Evolutionary conservation across 2,888 invertebrate species (phyloP), one percentile per base, ranked within the genome.

Genomic region (Liopterus haemorrhoidalis): DNA sequence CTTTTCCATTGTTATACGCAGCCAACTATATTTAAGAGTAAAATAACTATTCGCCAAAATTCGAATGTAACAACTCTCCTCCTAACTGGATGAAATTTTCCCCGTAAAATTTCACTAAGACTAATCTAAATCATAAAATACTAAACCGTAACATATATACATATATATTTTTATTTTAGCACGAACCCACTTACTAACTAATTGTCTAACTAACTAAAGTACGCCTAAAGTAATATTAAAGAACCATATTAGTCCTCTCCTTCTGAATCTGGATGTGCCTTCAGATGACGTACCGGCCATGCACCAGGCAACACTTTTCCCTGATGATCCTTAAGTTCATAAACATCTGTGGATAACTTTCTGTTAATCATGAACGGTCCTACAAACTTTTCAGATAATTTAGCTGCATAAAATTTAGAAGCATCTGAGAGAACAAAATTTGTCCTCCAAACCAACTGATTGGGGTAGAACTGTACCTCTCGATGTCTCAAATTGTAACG

Each of bases 351-450:
- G 5, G 35, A 16, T 9, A 19, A 12, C 3, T n/a, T 5, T 6
- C 20, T 35, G 19, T 35, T 18, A 5, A 30, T 32, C 12, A 9
- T 31, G 3, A 40, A 46, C 2, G 46, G 46, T 3, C 46, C 41
- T 8, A 46, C 12, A 24, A 16, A 46, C 31, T 41, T 33, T 9
- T 15, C 18, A n/a, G 40, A 41, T 14, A 46, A 19, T 19, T 46
- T 41, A 2, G 41, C 46, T 4, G 25, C 11, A 33, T 16, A 46
- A 24, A 19, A 24, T 24, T 33, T 31, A 2, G 32, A 14, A 2
- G 24, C 40, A 25, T 41, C 41, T 5, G 46, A 46, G 2, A 46
- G n/a, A 2, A 35, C 19, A 25, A 24, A 25, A 42, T 45, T 45
- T 14, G 11, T 27, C n/a, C 32, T 11, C 38, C 22, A 45, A 4